Evolutionary conservation across 2,113 vertebrate genomes (phyloP).

Genomic region (Cyprinodon tularosa): DNA sequence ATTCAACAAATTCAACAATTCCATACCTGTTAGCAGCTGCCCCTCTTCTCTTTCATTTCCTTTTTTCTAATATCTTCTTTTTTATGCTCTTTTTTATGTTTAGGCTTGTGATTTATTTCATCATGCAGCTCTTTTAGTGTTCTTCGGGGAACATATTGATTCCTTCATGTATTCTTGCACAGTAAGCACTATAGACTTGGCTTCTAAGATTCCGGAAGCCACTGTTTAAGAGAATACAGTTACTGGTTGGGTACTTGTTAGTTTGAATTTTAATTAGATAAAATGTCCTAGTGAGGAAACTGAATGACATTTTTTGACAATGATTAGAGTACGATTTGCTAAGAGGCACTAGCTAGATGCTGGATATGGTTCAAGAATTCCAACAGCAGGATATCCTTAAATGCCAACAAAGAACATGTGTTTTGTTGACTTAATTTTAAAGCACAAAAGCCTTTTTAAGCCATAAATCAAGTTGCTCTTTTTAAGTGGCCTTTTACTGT

Average conservation of each 20-base stretch:
- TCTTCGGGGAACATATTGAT: slow-evolving; percentile 21
- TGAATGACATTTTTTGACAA: slow-evolving; percentile 6
- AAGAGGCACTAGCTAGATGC: slow-evolving; percentile 7
- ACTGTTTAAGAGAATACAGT: slow-evolving; percentile 5
- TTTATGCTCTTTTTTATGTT: slow-evolving; percentile 25
- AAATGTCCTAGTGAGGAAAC: neutral
- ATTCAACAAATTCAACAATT: slow-evolving; percentile 7
- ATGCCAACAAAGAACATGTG: slow-evolving; percentile 8
- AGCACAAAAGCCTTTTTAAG: slow-evolving; percentile 19
- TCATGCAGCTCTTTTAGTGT: slow-evolving; percentile 30
- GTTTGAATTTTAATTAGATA: slow-evolving; percentile 21
- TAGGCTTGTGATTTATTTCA: slow-evolving; percentile 23
- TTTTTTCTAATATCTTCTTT: slow-evolving; percentile 26
- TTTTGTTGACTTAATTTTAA: slow-evolving; percentile 38
- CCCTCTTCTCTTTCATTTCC: slow-evolving; percentile 19
- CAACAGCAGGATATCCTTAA: slow-evolving; percentile 16
- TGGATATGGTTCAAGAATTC: slow-evolving; percentile 19
- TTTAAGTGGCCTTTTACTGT: slow-evolving; percentile 23
- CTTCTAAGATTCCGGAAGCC: neutral
- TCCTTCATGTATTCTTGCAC: neutral
- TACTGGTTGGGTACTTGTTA: slow-evolving; percentile 6
- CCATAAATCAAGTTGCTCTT: slow-evolving; percentile 34
- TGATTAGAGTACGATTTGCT: slow-evolving; percentile 5
- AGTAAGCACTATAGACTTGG: slow-evolving; percentile 9
- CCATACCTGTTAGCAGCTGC: slow-evolving; percentile 10